Percentiles rank a stretch among this genome's conserved stretches.
Conservation (phyloP, 2,888 invertebrate genomes). For the Linhomoeus sp. region DNA sequence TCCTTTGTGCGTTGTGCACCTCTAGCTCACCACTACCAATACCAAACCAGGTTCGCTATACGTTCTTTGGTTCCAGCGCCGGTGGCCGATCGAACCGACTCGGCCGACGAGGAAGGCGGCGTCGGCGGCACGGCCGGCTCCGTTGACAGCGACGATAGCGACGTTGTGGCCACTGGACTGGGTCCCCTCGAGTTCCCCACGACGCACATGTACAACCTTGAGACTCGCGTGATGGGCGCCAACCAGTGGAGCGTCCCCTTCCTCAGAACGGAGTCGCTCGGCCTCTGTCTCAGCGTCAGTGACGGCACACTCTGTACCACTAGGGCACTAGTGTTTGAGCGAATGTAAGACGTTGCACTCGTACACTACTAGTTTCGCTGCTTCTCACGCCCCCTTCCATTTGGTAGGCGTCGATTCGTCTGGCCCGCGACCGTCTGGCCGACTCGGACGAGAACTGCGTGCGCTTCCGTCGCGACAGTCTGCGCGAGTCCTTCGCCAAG, state of each 20-base stretch:
- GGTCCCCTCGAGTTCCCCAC: conserved; percentile 32
- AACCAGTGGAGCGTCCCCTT: conserved; percentile 36
- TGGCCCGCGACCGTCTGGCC: conserved; percentile 30
- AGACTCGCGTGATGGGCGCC: conserved; percentile 33
- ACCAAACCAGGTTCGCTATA: no score
- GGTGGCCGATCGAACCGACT: no score
- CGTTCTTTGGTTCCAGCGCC: no score
- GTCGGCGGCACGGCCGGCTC: no score
- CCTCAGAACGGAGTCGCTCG: conserved; percentile 34
- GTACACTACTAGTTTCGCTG: background rate
- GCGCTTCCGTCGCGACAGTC: conserved; percentile 31
- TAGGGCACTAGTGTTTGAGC: background rate
- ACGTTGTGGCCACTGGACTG: no score
- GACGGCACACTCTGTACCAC: no score
- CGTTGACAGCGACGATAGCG: no score
- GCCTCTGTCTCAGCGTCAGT: conserved; percentile 6
- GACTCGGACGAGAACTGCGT: conserved; percentile 32
- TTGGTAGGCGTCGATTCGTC: conserved; percentile 8
- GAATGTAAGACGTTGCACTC: no score
- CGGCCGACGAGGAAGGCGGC: no score
- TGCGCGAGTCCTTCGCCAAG: conserved; percentile 35
- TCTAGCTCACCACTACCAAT: no score
- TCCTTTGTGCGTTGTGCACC: no score
- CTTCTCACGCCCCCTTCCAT: background rate
- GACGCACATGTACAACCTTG: conserved; percentile 33